Percentiles rank a stretch among this genome's conserved stretches.
These are phyloP conservation scores for Plectropomus leopardus DNA, from an alignment of 2,113 vertebrate species.

Conservation along the genomic window DNA sequence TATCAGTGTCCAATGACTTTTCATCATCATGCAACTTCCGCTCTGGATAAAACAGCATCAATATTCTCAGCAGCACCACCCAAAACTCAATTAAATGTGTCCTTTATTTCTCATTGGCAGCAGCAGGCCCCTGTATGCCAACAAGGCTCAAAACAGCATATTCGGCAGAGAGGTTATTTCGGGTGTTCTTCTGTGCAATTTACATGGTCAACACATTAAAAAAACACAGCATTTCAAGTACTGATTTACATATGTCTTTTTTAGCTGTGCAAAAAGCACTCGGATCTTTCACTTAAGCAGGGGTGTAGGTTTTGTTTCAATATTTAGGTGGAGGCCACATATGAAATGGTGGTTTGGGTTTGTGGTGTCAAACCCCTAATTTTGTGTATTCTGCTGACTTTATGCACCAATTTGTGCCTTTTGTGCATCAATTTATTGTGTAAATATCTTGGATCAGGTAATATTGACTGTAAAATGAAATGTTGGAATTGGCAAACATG, in stretches of 20 bases:
- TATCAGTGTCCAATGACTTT: conserved; percentile 21
- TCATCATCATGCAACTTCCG: conserved; percentile 15
- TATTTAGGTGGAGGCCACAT: no score
- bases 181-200: not conserved
- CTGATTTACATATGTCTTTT: not conserved
- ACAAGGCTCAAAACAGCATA: conserved; percentile 28
- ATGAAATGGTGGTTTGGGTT: no score
- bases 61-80: conserved; percentile 56
- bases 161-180: conserved; percentile 5
- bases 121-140: conserved; percentile 38
- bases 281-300: no score
- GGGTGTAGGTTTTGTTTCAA: no score
- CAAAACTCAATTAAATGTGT: conserved; percentile 65
- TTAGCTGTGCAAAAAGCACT: not conserved
- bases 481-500: no score
- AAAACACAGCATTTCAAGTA: not conserved
- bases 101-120: conserved; percentile 69
- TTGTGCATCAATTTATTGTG: no score
- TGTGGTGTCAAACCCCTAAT: no score
- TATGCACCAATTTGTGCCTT: no score
- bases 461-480: no score
- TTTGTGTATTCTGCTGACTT: no score
- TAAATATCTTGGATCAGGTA: no score
- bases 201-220: not conserved
- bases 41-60: conserved; percentile 36